Evolutionary conservation across 2,888 invertebrate species (phyloP), one percentile per base, ranked within the genome.

Genomic region (Abrostola tripartita): DNA sequence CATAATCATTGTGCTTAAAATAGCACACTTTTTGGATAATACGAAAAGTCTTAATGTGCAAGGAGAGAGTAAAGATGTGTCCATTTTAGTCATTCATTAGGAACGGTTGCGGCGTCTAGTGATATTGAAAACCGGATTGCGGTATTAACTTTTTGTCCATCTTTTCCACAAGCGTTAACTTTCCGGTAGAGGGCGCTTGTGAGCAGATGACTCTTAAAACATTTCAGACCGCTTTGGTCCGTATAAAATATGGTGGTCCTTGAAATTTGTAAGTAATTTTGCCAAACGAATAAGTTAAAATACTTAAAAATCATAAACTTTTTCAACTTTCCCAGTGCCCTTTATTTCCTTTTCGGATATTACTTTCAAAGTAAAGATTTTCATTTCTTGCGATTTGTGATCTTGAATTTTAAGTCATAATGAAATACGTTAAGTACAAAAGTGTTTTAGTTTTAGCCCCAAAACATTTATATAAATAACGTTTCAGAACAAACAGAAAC

Each of bases 341-440:
- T 47, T 52, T 52, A 38, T 52, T 38, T 52, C 52, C 52, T 37
- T 52, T 38, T 37, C 52, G 52, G 53, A 53, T 35, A 53, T 53
- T 41, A 53, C 41, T 53, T 53, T 53, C 41, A 12, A 47, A 24
- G 24, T 24, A 24, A 24, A 24, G 24, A 47, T 47, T 47, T 24
- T 9, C 44, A 24, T 47, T 47, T 47, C 24, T 47, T 24, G 24
- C 9, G 44, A 24, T 24, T 24, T 8, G 44, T 47, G 44, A 47
- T 47, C 14, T 47, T 9, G 44, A 47, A 24, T 47, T 24, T 47
- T 47, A 24, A 47, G 44, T 24, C 9, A 47, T 47, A 24, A 24
- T 47, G 9, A 24, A 14, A 14, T 14, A 24, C 12, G 14, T 24
- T 47, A 24, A 24, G 44, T 9, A 9, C 24, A 12, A n/a, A n/a